phyloP scores from a whole-genome alignment of 1,140 invertebrate species.

The Zaprionus inermis region DNA sequence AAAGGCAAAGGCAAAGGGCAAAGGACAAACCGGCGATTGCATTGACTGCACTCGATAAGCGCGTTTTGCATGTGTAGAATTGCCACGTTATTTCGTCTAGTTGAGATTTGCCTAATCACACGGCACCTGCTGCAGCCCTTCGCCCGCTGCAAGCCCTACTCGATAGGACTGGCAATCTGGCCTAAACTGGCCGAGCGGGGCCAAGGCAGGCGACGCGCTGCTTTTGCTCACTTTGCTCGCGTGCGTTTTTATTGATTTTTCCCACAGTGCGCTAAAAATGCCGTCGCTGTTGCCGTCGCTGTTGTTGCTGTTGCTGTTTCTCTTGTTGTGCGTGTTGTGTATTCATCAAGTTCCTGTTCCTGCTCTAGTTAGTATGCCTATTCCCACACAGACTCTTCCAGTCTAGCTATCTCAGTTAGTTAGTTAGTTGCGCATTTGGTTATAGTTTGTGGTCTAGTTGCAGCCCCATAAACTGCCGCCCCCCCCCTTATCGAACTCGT shows the following conservation, averaged over 20 bases:
- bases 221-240: slow-evolving; percentile 30
- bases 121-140: slow-evolving; percentile 19
- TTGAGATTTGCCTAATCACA: slow-evolving; percentile 43
- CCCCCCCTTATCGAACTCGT: neutral
- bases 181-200: neutral
- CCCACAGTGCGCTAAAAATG: slow-evolving; percentile 45
- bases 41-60: slow-evolving; percentile 43
- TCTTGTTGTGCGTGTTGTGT: slow-evolving; percentile 36
- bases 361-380: slow-evolving; percentile 2
- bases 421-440: slow-evolving; percentile 19
- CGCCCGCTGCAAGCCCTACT: neutral
- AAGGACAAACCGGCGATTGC: slow-evolving; percentile 22
- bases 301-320: slow-evolving; percentile 28
- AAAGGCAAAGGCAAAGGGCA: neutral
- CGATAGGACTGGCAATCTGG: neutral
- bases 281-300: slow-evolving; percentile 14
- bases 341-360: slow-evolving; percentile 45
- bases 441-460: slow-evolving; percentile 21
- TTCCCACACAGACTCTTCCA: neutral
- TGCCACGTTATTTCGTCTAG: slow-evolving; percentile 32
- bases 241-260: slow-evolving; percentile 77
- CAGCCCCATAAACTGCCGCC: slow-evolving; percentile 11
- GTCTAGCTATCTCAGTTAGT: slow-evolving; percentile 23
- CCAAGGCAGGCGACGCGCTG: slow-evolving; percentile 1
- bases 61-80: slow-evolving; percentile 16